Evolutionary conservation across 2,113 vertebrate genomes (phyloP).

Genomic region (Hypomesus transpacificus): DNA sequence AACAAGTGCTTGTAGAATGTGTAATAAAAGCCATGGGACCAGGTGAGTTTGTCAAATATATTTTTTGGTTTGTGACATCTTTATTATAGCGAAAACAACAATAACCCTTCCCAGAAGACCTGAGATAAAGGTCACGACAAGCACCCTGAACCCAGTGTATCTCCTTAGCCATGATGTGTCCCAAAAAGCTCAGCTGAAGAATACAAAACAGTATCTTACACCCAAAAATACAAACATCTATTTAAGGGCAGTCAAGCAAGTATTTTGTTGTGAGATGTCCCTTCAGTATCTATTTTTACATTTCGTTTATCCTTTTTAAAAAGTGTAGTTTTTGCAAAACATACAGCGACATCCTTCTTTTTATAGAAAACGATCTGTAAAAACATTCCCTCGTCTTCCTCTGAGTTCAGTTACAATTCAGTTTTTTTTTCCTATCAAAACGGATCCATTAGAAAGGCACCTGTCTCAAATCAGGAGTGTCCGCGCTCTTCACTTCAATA

Average conservation of each 20-base stretch:
- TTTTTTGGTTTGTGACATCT: constrained; percentile 72
- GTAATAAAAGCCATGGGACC: background rate
- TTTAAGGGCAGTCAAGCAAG: constrained; percentile 46
- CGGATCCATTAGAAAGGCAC: constrained; percentile 46
- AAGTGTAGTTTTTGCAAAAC: constrained; percentile 57
- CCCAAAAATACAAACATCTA: constrained; percentile 56
- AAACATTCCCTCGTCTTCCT: constrained; percentile 70
- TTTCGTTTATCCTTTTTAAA: constrained; percentile 39
- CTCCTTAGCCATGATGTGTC: constrained; percentile 49
- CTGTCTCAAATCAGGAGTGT: constrained; percentile 12
- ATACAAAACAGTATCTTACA: constrained; percentile 62
- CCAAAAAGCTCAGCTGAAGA: constrained; percentile 51
- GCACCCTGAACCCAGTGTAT: constrained; percentile 16
- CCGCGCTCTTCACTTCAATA: constrained; percentile 17
- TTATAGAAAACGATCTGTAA: constrained; percentile 70
- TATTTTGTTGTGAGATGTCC: constrained; percentile 30
- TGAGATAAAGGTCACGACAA: constrained; percentile 18
- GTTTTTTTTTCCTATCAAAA: constrained; percentile 44
- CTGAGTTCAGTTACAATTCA: constrained; percentile 51
- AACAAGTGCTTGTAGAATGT: no score
- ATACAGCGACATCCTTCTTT: constrained; percentile 58
- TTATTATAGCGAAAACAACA: constrained; percentile 60
- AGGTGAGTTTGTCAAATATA: constrained; percentile 56
- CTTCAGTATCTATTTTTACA: constrained; percentile 42
- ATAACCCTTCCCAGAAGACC: constrained; percentile 36